Conservation (phyloP, 1,140 invertebrate genomes). For the Neocloeon triangulifer region DNA sequence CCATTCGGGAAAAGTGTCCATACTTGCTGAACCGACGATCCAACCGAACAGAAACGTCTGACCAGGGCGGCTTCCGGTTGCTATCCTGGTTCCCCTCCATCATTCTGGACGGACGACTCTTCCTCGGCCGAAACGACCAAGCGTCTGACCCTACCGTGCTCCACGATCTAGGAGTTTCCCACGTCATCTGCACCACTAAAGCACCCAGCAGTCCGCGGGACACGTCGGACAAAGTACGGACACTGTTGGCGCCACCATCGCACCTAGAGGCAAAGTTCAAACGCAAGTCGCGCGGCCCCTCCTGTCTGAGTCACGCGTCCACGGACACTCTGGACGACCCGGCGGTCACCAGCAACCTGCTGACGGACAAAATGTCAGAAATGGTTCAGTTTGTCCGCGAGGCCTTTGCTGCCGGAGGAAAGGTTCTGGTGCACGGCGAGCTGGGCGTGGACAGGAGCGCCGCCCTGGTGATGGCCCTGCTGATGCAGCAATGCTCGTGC, state of each 20-base stretch:
- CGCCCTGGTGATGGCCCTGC: constrained; percentile 12
- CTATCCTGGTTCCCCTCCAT: constrained; percentile 13
- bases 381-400: constrained; percentile 9
- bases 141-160: constrained; percentile 11
- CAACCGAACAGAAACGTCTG: constrained; percentile 3
- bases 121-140: constrained; percentile 14
- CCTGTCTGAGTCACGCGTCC: no score
- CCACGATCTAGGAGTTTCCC: no score
- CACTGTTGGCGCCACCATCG: no score
- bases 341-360: no score
- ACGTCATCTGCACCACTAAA: no score
- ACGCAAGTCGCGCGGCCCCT: no score
- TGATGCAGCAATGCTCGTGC: constrained; percentile 12
- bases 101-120: constrained; percentile 12
- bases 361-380: no score
- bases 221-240: no score
- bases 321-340: no score
- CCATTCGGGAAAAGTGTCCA: constrained; percentile 10
- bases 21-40: constrained; percentile 9
- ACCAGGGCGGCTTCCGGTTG: no score
- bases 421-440: constrained; percentile 14
- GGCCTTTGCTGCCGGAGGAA: constrained; percentile 9
- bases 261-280: no score
- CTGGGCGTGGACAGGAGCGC: constrained; percentile 14
- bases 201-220: no score